These are phyloP conservation scores for Campopleginae sp. DNA, from an alignment of 2,888 invertebrate genomes.

Conservation along the genomic window DNA sequence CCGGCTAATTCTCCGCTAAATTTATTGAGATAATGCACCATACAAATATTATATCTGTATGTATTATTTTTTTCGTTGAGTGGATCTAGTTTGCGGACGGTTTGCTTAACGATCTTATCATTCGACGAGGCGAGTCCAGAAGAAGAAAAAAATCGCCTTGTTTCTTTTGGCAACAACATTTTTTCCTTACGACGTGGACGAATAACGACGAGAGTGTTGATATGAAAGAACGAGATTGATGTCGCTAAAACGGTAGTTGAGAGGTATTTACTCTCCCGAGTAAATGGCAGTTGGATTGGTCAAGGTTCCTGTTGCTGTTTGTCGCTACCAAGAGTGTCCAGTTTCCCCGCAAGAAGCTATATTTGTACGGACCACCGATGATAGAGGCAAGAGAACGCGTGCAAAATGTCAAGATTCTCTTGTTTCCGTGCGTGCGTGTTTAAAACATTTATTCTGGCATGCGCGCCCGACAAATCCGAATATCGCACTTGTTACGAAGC, in stretches of 20 bases:
- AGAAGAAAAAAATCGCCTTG: neutral
- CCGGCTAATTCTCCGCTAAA: conserved; percentile 28
- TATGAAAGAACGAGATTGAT: neutral
- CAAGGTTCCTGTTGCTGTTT: conserved; percentile 64
- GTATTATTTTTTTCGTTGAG: conserved; percentile 1
- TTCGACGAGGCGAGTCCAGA: neutral
- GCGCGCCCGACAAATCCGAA: neutral
- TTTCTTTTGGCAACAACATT: neutral
- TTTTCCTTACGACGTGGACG: neutral
- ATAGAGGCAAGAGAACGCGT: conserved; percentile 53
- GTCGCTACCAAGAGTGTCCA: conserved; percentile 71
- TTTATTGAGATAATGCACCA: conserved; percentile 33
- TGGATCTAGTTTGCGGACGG: conserved; percentile 16
- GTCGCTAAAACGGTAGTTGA: conserved; percentile 22
- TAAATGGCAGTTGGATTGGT: conserved; percentile 57
- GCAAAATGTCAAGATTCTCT: conserved; percentile 55
- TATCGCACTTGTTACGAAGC: conserved; percentile 45
- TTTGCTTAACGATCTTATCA: conserved; percentile 14
- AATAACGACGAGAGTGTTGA: neutral
- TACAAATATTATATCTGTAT: neutral
- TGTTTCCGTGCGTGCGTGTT: conserved; percentile 8
- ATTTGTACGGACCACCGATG: conserved; percentile 79
- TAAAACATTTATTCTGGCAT: neutral
- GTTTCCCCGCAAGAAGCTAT: conserved; percentile 72
- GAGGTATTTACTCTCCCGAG: conserved; percentile 13